These are phyloP conservation scores for Eolophus roseicapilla DNA, from an alignment of 2,113 vertebrate genomes.

Conservation along the genomic window DNA sequence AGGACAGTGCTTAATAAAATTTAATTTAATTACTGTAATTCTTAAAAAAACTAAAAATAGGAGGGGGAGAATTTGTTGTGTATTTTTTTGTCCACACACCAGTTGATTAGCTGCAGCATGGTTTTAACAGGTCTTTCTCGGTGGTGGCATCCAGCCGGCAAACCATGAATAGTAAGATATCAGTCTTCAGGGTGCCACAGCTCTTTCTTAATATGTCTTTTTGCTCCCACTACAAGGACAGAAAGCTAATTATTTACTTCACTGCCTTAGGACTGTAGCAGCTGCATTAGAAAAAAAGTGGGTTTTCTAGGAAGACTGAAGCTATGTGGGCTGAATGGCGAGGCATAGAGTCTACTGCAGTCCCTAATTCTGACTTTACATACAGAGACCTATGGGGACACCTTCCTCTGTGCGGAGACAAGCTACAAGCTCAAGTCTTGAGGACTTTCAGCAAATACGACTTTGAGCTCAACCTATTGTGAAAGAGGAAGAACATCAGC, in stretches of 20 bases:
- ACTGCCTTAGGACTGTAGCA: background rate
- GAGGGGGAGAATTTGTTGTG: background rate
- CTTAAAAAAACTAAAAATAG: background rate
- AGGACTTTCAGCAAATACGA: background rate
- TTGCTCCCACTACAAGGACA: background rate
- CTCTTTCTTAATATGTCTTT: background rate
- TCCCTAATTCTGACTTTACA: background rate
- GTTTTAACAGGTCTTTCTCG: background rate
- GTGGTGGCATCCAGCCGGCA: background rate
- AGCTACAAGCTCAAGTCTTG: background rate
- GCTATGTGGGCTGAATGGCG: background rate
- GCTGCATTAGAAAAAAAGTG: background rate
- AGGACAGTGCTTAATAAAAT: background rate
- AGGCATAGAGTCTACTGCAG: background rate
- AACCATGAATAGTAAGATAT: background rate
- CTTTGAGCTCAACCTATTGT: background rate
- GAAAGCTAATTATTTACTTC: background rate
- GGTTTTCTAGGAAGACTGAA: background rate
- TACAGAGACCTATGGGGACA: background rate
- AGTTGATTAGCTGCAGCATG: background rate
- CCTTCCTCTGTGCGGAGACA: background rate
- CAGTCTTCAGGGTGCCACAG: background rate
- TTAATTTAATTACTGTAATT: background rate
- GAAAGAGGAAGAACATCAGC: background rate
- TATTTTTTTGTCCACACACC: background rate